phyloP scores from a whole-genome alignment of 1,140 invertebrate genomes.

The Drosophila repleta region DNA sequence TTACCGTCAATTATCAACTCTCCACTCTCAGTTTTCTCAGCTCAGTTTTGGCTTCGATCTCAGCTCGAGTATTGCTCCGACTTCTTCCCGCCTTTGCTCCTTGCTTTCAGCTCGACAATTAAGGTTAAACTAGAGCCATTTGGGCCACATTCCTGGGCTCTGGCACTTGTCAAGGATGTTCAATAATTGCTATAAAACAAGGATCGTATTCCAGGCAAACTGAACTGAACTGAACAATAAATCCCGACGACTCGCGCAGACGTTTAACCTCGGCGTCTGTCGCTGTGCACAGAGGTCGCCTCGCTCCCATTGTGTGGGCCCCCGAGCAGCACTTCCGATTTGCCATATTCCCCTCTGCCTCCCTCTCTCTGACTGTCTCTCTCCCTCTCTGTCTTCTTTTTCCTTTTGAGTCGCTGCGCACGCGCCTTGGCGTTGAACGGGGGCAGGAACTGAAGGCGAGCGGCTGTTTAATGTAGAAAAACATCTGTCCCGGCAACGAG shows the following conservation, averaged over 20 bases:
- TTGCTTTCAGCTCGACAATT: background rate
- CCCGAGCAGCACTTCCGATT: conserved; percentile 60
- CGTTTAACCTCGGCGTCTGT: conserved; percentile 52
- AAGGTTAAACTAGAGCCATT: background rate
- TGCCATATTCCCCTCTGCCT: conserved; percentile 3
- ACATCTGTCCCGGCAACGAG: conserved; percentile 69
- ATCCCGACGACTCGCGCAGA: conserved; percentile 35
- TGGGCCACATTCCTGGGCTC: background rate
- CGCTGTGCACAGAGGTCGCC: conserved; percentile 4
- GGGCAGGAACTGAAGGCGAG: background rate
- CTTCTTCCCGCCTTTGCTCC: no score
- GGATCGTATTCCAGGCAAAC: conserved; percentile 38
- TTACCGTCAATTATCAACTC: no score
- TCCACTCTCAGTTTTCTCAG: no score
- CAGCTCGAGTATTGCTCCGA: no score
- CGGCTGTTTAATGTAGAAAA: conserved; percentile 54
- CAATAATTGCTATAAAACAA: conserved; percentile 51
- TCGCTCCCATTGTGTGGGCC: conserved; percentile 21
- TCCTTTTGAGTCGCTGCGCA: conserved; percentile 48
- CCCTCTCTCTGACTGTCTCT: no score
- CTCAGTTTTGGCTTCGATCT: no score
- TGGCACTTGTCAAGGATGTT: conserved; percentile 42
- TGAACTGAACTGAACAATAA: conserved; percentile 39
- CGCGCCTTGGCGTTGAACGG: conserved; percentile 45
- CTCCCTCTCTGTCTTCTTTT: no score